These are phyloP conservation scores for Vollenhovia emeryi DNA, from an alignment of 1,140 invertebrate genomes.

Conservation along the genomic window DNA sequence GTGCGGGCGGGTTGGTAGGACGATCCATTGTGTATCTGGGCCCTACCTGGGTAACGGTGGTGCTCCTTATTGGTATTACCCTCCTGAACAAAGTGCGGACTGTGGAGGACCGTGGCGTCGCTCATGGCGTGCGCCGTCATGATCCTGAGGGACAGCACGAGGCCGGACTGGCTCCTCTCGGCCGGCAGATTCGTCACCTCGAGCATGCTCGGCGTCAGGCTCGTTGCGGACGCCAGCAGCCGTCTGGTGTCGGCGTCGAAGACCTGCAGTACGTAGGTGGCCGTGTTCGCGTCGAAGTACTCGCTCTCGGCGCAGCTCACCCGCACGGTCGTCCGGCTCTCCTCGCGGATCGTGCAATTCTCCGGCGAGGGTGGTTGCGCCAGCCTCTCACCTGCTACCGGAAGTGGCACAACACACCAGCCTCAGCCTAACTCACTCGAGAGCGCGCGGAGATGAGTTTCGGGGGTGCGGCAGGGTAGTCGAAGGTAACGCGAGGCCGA, in stretches of 20 bases:
- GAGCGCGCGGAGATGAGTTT: constrained; percentile 8
- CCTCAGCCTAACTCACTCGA: constrained; percentile 64
- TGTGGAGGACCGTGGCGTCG: constrained; percentile 86
- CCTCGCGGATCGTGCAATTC: constrained; percentile 85
- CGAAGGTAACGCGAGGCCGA: constrained; percentile 1
- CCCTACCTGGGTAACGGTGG: constrained; percentile 82
- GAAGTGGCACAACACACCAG: constrained; percentile 70
- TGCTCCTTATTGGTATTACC: constrained; percentile 83
- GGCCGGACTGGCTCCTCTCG: constrained; percentile 82
- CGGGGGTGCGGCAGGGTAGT: background rate
- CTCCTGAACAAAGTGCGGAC: constrained; percentile 79
- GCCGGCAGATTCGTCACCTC: constrained; percentile 84
- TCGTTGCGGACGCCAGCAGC: constrained; percentile 85
- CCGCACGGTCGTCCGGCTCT: constrained; percentile 83
- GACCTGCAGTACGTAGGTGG: constrained; percentile 86
- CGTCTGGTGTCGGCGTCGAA: constrained; percentile 85
- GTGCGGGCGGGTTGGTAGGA: constrained; percentile 1
- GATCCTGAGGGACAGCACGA: constrained; percentile 85
- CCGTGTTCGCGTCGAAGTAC: constrained; percentile 79
- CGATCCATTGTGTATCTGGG: constrained; percentile 68
- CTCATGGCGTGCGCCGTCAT: constrained; percentile 85
- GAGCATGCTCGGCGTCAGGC: constrained; percentile 83
- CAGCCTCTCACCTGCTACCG: constrained; percentile 81
- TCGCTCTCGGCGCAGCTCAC: constrained; percentile 84
- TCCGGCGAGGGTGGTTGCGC: constrained; percentile 81